Conservation (phyloP, 2,797 vertebrate genomes). For the Enteromius mattozi region DNA sequence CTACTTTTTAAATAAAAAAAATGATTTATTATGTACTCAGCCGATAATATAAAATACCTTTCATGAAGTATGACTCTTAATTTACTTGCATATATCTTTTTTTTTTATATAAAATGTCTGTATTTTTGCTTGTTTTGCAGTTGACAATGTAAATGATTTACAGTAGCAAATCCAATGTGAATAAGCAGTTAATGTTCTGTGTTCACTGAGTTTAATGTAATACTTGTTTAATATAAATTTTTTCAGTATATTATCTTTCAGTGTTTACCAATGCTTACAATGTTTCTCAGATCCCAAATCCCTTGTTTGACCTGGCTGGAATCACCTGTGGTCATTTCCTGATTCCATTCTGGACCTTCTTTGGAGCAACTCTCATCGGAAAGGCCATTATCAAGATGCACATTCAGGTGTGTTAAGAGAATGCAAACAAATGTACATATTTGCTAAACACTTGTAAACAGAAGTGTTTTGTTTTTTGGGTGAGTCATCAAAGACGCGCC, state of each 20-base stretch:
- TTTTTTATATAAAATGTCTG: neutral
- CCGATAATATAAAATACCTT: too few species aligned
- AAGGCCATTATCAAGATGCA: conserved; percentile 99
- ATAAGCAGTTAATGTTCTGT: neutral
- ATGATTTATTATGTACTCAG: too few species aligned
- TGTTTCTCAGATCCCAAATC: conserved; percentile 91
- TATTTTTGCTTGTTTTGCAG: neutral
- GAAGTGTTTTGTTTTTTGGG: neutral
- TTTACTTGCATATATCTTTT: neutral
- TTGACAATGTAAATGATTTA: neutral
- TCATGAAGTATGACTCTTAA: neutral
- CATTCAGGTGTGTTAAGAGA: conserved; percentile 86
- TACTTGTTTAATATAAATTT: neutral
- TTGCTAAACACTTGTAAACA: neutral
- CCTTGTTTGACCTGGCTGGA: conserved; percentile 96
- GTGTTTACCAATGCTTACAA: neutral
- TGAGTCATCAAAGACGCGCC: conserved; percentile 40
- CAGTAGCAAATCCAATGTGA: neutral
- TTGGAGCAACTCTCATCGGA: conserved; percentile 97
- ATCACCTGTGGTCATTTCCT: conserved; percentile 98
- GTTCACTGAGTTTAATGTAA: neutral
- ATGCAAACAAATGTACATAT: neutral
- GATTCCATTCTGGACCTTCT: conserved; percentile 99
- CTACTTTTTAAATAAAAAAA: too few species aligned
- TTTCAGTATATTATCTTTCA: neutral